Evolutionary conservation across 2,888 invertebrate genomes (phyloP).

Genomic region (Macrophya annulata): DNA sequence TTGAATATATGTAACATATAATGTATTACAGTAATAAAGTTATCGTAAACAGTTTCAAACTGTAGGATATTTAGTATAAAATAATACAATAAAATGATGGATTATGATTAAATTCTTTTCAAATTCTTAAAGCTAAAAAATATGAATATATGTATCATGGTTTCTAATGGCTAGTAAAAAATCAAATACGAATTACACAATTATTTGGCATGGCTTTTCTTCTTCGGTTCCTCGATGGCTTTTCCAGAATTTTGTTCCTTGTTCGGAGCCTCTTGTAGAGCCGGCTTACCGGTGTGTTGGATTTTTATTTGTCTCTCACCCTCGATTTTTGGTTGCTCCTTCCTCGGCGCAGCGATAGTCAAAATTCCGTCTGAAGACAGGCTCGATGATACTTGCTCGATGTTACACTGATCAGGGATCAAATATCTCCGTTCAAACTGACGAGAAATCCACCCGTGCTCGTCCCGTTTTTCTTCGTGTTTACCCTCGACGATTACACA

Average conservation of each 20-base stretch:
- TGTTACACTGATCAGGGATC: slow-evolving; percentile 84
- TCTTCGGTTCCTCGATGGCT: neutral
- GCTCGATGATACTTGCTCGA: slow-evolving; percentile 87
- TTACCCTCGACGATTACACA: slow-evolving; percentile 88
- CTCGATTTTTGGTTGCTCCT: slow-evolving; percentile 72
- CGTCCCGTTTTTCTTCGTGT: slow-evolving; percentile 89
- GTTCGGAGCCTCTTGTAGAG: slow-evolving; percentile 59
- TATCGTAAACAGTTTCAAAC: neutral
- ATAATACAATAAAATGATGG: neutral
- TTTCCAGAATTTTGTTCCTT: neutral
- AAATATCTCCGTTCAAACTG: slow-evolving; percentile 89
- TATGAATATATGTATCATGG: neutral
- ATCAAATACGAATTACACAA: neutral
- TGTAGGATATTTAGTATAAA: neutral
- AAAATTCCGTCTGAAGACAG: slow-evolving; percentile 92
- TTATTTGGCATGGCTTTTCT: slow-evolving; percentile 10
- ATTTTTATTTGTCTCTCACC: slow-evolving; percentile 69
- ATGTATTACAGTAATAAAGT: neutral
- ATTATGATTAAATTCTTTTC: neutral
- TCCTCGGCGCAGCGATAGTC: slow-evolving; percentile 88
- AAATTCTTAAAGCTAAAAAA: neutral
- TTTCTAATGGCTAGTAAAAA: neutral
- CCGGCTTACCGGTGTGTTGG: slow-evolving; percentile 72
- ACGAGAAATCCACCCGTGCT: slow-evolving; percentile 89
- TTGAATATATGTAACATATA: neutral